These are phyloP conservation scores for Cheilosia pagana DNA, from an alignment of 2,888 invertebrate genomes.

Conservation along the genomic window DNA sequence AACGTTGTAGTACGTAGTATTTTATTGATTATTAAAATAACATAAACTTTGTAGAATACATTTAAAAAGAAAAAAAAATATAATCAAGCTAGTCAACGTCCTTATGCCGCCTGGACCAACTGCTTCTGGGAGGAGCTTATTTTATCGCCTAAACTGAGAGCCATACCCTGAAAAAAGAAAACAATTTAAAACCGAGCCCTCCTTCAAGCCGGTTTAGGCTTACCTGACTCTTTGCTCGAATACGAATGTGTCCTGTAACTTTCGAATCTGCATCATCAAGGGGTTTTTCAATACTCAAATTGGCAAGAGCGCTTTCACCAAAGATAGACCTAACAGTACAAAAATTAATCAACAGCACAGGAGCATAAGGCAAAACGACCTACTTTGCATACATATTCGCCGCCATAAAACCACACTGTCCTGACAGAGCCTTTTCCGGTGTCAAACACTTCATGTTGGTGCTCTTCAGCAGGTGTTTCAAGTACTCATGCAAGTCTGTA, in stretches of 20 bases:
- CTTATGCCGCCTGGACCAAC: constrained; percentile 82
- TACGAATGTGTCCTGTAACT: constrained; percentile 98
- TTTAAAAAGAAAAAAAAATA: constrained; percentile 57
- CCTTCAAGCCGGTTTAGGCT: constrained; percentile 55
- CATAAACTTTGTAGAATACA: constrained; percentile 65
- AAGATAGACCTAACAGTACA: constrained; percentile 90
- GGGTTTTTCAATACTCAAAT: constrained; percentile 98
- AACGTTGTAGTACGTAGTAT: constrained; percentile 41
- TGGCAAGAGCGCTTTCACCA: constrained; percentile 99
- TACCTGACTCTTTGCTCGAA: constrained; percentile 99
- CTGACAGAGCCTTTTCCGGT: constrained; percentile 97
- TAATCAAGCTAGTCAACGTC: constrained; percentile 4
- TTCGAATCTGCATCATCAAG: constrained; percentile 93
- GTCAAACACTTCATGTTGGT: constrained; percentile 99
- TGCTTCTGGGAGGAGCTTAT: constrained; percentile 96
- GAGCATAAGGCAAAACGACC: constrained; percentile 42
- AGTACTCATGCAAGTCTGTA: constrained; percentile 95
- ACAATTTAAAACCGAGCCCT: constrained; percentile 8
- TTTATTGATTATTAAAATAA: constrained; percentile 70
- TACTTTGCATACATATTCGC: constrained; percentile 98
- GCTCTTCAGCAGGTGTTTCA: constrained; percentile 94
- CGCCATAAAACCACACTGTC: constrained; percentile 99
- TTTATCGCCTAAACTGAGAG: constrained; percentile 98
- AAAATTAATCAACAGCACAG: background rate
- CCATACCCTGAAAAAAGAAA: constrained; percentile 93